These are phyloP conservation scores for Astyanax mexicanus DNA, from an alignment of 2,797 vertebrate genomes.

Conservation along the genomic window DNA sequence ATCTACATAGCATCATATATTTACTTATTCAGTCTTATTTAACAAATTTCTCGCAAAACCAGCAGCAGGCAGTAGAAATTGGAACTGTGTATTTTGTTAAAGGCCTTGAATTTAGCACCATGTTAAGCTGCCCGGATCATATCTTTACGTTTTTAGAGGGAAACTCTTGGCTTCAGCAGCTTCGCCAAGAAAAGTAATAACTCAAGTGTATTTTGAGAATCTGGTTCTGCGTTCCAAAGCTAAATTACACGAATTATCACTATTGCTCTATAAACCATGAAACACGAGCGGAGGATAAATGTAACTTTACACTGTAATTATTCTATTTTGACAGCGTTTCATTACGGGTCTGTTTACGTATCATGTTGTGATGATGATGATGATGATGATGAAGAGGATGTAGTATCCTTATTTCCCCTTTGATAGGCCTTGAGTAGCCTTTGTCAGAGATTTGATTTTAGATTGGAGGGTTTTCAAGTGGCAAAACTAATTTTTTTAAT, in stretches of 20 bases:
- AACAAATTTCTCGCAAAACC: not conserved
- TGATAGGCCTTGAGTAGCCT: not conserved
- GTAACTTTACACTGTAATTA: slow-evolving; percentile 41
- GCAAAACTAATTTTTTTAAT: too few species aligned
- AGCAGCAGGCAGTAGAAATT: not conserved
- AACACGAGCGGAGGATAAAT: slow-evolving; percentile 27
- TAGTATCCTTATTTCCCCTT: slow-evolving; percentile 4
- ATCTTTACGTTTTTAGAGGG: slow-evolving; percentile 4
- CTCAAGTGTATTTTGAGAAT: slow-evolving; percentile 42
- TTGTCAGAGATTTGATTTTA: not conserved
- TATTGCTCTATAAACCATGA: slow-evolving; percentile 47
- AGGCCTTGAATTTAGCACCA: not conserved
- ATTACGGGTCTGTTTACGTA: slow-evolving; percentile 44
- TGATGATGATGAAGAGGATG: not conserved
- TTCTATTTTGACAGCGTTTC: slow-evolving; percentile 55
- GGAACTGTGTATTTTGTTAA: not conserved
- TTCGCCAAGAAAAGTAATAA: slow-evolving; percentile 25
- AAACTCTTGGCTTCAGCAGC: not conserved
- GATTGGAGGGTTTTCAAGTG: not conserved
- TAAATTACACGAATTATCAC: slow-evolving; percentile 55
- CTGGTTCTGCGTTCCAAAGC: slow-evolving; percentile 50
- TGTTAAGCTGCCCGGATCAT: not conserved
- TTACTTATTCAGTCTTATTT: not conserved
- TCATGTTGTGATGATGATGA: not conserved
- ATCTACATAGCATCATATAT: too few species aligned